phyloP scores from a whole-genome alignment of 23 tunicate genomes.

The Trididemnum nubilum region DNA sequence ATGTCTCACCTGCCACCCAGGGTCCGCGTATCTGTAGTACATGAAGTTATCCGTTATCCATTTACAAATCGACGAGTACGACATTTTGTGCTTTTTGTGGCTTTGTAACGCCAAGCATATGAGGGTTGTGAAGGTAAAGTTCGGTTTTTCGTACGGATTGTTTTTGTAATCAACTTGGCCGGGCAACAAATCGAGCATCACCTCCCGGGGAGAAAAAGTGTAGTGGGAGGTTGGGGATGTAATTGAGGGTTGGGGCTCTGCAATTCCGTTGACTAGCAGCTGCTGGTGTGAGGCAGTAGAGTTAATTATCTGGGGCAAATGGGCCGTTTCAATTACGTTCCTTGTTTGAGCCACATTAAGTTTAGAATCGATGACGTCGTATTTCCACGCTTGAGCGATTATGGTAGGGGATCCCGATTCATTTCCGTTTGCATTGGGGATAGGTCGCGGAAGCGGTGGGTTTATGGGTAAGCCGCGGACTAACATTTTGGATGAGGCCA shows the following conservation, averaged over 20 bases:
- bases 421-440: neutral
- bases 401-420: neutral
- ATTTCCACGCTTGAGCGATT: neutral
- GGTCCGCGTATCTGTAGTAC: conserved; percentile 67
- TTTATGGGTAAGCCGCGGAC: neutral
- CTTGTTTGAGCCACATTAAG: neutral
- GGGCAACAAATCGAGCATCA: conserved; percentile 39
- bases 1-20: conserved; percentile 74
- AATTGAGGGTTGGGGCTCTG: neutral
- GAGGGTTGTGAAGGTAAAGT: conserved; percentile 40
- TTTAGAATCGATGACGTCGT: neutral
- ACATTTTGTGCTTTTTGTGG: conserved; percentile 46
- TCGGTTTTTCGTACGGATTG: conserved; percentile 73
- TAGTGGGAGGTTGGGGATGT: conserved; percentile 31
- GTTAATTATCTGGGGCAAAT: conserved; percentile 13
- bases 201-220: conserved; percentile 48
- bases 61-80: conserved; percentile 58
- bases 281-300: neutral
- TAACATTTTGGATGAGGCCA: neutral
- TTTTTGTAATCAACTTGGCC: conserved; percentile 72
- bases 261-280: neutral
- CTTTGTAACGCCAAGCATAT: conserved; percentile 78
- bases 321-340: neutral
- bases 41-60: conserved; percentile 91
- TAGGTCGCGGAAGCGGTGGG: neutral